These are phyloP conservation scores for Meriones unguiculatus DNA, from an alignment of 2,113 vertebrate genomes.

Conservation along the genomic window DNA sequence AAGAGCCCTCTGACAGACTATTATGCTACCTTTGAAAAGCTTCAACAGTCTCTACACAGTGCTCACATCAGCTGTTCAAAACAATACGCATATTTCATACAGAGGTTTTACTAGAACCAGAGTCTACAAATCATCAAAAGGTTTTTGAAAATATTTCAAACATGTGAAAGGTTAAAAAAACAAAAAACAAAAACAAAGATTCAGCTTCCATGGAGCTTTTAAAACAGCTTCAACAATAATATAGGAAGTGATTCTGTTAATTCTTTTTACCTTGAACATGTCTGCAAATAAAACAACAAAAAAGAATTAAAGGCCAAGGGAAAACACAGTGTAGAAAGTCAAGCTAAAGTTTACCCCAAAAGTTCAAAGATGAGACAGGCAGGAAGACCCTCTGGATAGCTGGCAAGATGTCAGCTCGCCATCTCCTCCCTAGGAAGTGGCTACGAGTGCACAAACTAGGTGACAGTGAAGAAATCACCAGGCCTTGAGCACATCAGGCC, in stretches of 20 bases:
- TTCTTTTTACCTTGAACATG: background rate
- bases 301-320: background rate
- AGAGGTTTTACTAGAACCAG: background rate
- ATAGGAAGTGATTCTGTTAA: background rate
- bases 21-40: background rate
- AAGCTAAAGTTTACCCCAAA: background rate
- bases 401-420: background rate
- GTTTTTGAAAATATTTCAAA: background rate
- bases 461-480: background rate
- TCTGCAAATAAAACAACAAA: background rate
- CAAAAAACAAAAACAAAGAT: background rate
- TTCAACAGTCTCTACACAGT: background rate
- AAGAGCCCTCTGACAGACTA: background rate
- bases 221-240: background rate
- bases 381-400: background rate
- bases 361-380: background rate
- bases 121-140: conserved; percentile 35
- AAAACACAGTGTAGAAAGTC: background rate
- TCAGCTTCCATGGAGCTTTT: background rate
- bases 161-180: background rate
- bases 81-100: background rate
- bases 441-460: background rate
- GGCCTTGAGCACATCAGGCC: background rate
- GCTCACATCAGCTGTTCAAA: background rate
- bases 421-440: background rate